Percentiles rank a stretch among this genome's conserved stretches.
phyloP scores from a whole-genome alignment of 2,888 invertebrate species.

The Zeuzera pyrina region DNA sequence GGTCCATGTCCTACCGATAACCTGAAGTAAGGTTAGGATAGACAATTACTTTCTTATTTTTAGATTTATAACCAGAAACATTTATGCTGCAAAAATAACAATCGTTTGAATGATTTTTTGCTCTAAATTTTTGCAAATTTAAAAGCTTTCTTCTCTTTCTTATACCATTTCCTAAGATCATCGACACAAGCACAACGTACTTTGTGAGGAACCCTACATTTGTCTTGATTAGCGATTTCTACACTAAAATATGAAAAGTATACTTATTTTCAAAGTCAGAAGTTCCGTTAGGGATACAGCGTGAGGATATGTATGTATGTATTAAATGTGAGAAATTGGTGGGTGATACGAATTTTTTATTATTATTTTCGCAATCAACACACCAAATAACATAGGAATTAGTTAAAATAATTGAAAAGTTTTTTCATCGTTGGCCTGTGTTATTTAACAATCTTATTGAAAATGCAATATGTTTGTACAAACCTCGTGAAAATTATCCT shows the following conservation, averaged over 20 bases:
- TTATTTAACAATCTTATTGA: too few species aligned
- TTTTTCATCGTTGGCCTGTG: too few species aligned
- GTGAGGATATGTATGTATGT: too few species aligned
- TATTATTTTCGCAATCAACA: too few species aligned
- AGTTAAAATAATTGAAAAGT: too few species aligned
- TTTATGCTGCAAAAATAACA: conserved; percentile 5
- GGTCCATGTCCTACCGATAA: conserved; percentile 3
- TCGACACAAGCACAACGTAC: conserved; percentile 4
- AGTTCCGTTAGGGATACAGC: too few species aligned
- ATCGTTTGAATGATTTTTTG: conserved; percentile 4
- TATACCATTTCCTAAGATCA: conserved; percentile 4
- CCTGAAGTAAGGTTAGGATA: conserved; percentile 1
- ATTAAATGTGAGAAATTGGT: too few species aligned
- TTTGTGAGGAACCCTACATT: conserved; percentile 4
- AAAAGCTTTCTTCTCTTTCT: conserved; percentile 4
- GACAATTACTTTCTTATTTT: conserved; percentile 2
- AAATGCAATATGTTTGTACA: too few species aligned
- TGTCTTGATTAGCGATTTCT: conserved; percentile 3
- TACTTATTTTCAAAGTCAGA: not conserved
- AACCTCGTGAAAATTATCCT: conserved; percentile 89
- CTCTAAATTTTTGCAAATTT: conserved; percentile 4
- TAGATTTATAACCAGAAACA: conserved; percentile 2
- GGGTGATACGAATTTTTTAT: too few species aligned
- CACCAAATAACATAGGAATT: too few species aligned
- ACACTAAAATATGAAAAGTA: conserved; percentile 1